These are phyloP conservation scores for Meriones psammophilus DNA, from an alignment of 2,797 vertebrate genomes.

Conservation along the genomic window DNA sequence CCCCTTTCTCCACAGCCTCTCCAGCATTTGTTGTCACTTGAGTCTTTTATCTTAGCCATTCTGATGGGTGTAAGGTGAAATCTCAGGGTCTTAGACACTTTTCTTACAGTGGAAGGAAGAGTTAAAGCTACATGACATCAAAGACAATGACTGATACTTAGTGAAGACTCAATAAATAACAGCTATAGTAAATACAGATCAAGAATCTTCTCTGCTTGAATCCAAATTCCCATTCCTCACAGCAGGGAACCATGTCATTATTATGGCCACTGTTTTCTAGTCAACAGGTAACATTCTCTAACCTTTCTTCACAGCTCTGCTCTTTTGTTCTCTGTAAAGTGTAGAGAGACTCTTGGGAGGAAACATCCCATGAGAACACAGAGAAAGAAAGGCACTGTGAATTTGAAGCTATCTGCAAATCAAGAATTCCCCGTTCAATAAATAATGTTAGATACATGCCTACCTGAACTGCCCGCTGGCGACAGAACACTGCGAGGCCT, in stretches of 20 bases:
- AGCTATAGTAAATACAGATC: not conserved
- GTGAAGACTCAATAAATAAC: not conserved
- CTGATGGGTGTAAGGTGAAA: no score
- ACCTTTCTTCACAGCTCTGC: not conserved
- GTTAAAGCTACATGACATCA: not conserved
- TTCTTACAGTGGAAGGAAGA: not conserved
- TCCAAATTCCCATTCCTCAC: not conserved
- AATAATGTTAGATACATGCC: not conserved
- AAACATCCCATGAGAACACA: slow-evolving; percentile 40
- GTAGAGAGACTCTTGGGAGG: slow-evolving; percentile 20
- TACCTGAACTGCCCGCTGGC: not conserved
- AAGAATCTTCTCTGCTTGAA: slow-evolving; percentile 46
- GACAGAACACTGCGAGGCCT: slow-evolving; percentile 33
- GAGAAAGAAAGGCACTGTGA: slow-evolving; percentile 32
- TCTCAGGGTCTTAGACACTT: not conserved
- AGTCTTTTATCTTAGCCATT: no score
- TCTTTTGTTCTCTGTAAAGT: not conserved
- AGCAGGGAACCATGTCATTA: not conserved
- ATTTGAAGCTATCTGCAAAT: slow-evolving; percentile 60
- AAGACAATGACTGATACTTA: slow-evolving; percentile 3
- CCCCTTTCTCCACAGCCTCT: no score
- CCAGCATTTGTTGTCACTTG: no score
- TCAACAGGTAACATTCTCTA: slow-evolving; percentile 36
- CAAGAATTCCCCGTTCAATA: slow-evolving; percentile 42
- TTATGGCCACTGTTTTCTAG: slow-evolving; percentile 34